Evolutionary conservation across 2,113 vertebrate genomes (phyloP).

Genomic region (Mobula birostris): DNA sequence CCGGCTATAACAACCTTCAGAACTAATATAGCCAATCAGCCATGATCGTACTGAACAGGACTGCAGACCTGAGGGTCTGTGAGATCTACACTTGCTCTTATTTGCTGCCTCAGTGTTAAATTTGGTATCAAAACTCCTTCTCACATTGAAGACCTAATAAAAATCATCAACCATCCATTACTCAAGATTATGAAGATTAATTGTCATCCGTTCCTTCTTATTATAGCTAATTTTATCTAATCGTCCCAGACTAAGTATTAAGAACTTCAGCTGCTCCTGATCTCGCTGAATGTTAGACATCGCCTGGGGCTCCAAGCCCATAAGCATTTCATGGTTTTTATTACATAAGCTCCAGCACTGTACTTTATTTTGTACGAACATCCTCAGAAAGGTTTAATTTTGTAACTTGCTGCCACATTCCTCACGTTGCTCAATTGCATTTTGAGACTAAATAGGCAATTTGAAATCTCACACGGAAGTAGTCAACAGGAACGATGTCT

Average conservation of each 20-base stretch:
- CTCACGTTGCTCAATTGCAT: background rate
- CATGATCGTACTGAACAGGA: too few relatives aligned
- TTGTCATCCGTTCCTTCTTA: background rate
- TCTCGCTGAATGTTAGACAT: background rate
- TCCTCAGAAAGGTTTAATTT: background rate
- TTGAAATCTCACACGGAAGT: conserved; percentile 5
- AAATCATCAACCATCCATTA: background rate
- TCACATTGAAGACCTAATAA: background rate
- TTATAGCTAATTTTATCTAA: background rate
- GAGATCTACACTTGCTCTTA: too few relatives aligned
- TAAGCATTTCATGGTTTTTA: background rate
- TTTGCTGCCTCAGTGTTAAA: too few relatives aligned
- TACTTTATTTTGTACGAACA: background rate
- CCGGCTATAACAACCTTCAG: too few relatives aligned
- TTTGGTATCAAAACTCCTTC: too few relatives aligned
- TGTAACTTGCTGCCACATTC: background rate
- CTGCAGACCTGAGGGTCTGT: too few relatives aligned
- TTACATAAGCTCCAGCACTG: background rate
- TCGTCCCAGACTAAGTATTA: background rate
- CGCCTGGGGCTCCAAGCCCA: background rate
- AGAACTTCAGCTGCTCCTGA: background rate
- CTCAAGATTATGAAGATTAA: background rate
- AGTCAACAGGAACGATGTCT: conserved; percentile 10
- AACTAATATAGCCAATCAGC: too few relatives aligned
- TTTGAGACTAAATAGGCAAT: background rate